Evolutionary conservation across 1,140 invertebrate species (phyloP).

Genomic region (Papilio machaon): DNA sequence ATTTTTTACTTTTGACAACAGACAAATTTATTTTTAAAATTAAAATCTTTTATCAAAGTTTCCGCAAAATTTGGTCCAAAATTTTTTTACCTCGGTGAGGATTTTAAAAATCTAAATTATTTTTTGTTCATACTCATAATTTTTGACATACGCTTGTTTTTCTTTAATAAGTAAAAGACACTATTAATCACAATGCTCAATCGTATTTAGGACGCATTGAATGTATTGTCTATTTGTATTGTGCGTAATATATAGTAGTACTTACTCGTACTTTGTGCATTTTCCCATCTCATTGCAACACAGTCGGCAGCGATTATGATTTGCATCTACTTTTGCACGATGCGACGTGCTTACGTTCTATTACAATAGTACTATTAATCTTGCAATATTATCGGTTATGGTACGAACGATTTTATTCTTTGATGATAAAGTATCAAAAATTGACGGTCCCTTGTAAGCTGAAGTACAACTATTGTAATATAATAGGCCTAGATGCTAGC

Average conservation of each 20-base stretch:
- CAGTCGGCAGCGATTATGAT: conserved; percentile 11
- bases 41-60: not conserved
- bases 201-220: not conserved
- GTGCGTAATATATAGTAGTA: not conserved
- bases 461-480: not conserved
- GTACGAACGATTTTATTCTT: not conserved
- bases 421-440: not conserved
- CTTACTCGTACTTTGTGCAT: not conserved
- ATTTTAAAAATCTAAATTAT: no score
- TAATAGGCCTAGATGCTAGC: no score
- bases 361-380: conserved; percentile 17
- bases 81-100: not conserved
- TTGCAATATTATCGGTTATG: not conserved
- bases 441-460: not conserved
- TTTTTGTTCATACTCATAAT: no score
- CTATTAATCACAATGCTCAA: not conserved
- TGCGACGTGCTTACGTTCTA: conserved; percentile 7
- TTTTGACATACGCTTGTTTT: not conserved
- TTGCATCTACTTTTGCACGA: conserved; percentile 21
- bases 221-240: not conserved
- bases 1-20: no score
- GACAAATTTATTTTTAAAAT: not conserved
- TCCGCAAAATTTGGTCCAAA: not conserved
- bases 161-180: not conserved
- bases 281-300: conserved; percentile 16